Percentiles rank a stretch among this genome's conserved stretches.
Conservation (phyloP, 64 coral and sea anemone genomes). For the Orbicella faveolata region DNA sequence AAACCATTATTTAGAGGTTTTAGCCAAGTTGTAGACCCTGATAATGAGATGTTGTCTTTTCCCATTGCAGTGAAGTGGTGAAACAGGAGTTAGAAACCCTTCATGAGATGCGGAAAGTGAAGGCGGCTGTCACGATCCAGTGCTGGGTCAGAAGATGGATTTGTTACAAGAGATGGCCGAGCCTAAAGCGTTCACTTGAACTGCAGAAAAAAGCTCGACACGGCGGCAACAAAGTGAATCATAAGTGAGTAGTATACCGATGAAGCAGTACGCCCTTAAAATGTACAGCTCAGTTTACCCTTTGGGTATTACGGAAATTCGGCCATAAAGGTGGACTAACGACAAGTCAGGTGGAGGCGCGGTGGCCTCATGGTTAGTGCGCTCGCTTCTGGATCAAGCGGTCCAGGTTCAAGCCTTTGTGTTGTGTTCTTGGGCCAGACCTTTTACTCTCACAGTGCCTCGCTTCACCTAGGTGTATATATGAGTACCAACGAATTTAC, state of each 20-base stretch:
- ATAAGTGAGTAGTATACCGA: conserved; percentile 16
- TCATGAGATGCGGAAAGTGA: conserved; percentile 12
- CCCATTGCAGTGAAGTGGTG: conserved; percentile 54
- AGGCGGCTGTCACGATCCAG: conserved; percentile 54
- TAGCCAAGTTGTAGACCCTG: background rate
- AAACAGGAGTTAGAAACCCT: conserved; percentile 67
- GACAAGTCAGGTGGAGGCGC: no score
- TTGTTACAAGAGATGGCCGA: conserved; percentile 55
- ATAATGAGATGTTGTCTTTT: background rate
- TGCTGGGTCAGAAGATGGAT: conserved; percentile 65
- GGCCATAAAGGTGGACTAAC: no score
- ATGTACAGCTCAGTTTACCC: no score
- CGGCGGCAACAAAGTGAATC: conserved; percentile 15
- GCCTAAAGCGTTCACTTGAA: conserved; percentile 59
- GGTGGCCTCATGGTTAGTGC: no score
- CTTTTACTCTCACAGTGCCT: no score
- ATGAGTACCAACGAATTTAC: no score
- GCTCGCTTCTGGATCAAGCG: no score
- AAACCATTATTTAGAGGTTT: no score
- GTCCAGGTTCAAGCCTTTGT: no score
- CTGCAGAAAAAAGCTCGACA: conserved; percentile 47
- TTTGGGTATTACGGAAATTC: no score
- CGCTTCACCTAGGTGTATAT: no score
- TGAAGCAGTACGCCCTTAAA: background rate
- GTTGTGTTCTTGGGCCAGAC: no score